Evolutionary conservation across 2,888 invertebrate genomes (phyloP), one percentile per base, ranked within the genome.

Genomic region (Copidosoma aretas): DNA sequence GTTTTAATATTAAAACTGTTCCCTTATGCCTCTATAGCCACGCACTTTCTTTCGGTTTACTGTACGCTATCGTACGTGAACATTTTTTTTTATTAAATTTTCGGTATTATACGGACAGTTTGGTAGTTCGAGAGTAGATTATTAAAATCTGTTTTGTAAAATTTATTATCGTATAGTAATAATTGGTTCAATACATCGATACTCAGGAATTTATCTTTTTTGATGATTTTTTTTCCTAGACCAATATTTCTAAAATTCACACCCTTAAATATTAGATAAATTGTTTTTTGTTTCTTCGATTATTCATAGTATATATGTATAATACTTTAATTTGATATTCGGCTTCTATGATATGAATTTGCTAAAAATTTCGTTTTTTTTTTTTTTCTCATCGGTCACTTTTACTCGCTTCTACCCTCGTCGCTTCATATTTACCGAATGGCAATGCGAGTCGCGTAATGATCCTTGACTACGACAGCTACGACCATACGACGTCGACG

Each of bases 101-200:
- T 60, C 53, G 60, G 60, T 68, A 58, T 67, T 69, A 70, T 73
- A 67, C 66, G 65, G 64, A 70, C 57, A 70, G 67, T 64, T 68
- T 66, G 60, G 21, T 71, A 62, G 32, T 57, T 68, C 62, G 56
- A 68, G 63, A 66, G 56, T 49, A 53, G 51, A 67, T 39, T 71
- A 66, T 60, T 71, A 68, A 71, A 71, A 71, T 71, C 63, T 63
- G 63, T 62, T 65, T 46, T 17, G 60, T 57, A 60, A 63, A 70
- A 70, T 70, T 57, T 32, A 68, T 71, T 43, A 59, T 32, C 32
- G 8, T 32, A 46, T 46, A 15, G 19, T 51, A 56, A 52, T 64
- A 71, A 71, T 68, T 71, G 68, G 66, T 71, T 71, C 71, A 68
- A 71, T 65, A 66, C 68, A 68, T 59, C 60, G 64, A 66, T 32